Evolutionary conservation across 2,113 vertebrate species (phyloP).

Genomic region (Etia nguti): DNA sequence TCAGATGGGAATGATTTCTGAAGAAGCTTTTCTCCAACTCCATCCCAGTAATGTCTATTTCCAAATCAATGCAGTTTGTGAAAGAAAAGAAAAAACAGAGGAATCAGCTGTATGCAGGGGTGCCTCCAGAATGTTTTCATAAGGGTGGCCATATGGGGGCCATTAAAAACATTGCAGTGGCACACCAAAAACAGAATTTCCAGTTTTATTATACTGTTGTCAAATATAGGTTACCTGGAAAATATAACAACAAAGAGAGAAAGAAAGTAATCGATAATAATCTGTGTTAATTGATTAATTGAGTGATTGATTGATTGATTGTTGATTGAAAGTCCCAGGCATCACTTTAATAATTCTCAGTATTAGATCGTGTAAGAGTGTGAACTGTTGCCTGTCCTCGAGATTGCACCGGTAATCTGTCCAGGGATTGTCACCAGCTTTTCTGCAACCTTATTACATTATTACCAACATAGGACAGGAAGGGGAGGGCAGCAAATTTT

Average conservation of each 20-base stretch:
- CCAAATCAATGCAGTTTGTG: not conserved
- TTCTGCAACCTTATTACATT: not conserved
- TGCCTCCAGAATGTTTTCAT: not conserved
- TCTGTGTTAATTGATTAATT: not conserved
- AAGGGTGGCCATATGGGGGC: not conserved
- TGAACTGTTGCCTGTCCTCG: not conserved
- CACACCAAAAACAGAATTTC: not conserved
- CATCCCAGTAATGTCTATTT: not conserved
- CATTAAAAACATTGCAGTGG: not conserved
- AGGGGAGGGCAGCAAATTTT: not conserved
- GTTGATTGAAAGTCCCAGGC: not conserved
- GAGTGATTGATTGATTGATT: not conserved
- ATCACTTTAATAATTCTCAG: not conserved
- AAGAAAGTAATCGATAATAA: not conserved
- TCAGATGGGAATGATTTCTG: not conserved
- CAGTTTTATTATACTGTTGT: not conserved
- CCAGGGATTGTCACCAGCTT: not conserved
- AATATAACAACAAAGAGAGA: not conserved
- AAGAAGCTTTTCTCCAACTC: not conserved
- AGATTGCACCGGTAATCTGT: not conserved
- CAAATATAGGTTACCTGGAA: not conserved
- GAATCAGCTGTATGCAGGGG: not conserved
- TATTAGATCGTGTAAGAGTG: not conserved
- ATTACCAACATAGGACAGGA: not conserved
- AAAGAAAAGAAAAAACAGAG: slow-evolving; percentile 7